Conservation (phyloP, 1,140 invertebrate species). For the Ooceraea biroi region DNA sequence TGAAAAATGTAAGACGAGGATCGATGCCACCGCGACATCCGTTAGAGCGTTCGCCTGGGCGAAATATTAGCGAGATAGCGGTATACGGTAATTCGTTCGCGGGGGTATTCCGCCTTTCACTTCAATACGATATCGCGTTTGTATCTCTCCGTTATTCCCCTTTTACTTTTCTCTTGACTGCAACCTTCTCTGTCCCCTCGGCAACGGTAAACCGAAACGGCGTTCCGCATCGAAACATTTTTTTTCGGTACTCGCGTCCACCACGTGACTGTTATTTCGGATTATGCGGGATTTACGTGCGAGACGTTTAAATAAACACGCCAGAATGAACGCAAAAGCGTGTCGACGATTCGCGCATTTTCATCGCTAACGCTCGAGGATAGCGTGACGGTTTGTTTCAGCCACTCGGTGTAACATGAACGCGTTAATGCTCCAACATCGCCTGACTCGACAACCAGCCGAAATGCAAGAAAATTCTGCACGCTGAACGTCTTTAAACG, state of each 20-base stretch:
- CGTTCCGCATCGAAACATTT: background rate
- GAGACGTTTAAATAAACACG: constrained; percentile 16
- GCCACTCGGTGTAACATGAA: too few species aligned
- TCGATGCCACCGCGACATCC: constrained; percentile 23
- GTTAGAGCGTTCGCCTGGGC: background rate
- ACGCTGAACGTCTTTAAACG: background rate
- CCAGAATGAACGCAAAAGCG: background rate
- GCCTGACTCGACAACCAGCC: background rate
- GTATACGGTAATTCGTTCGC: background rate
- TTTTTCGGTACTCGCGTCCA: background rate
- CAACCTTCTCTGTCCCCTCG: background rate
- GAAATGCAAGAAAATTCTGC: background rate
- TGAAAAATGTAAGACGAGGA: constrained; percentile 45
- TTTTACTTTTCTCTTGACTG: too few species aligned
- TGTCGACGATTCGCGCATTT: constrained; percentile 11
- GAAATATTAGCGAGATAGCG: background rate
- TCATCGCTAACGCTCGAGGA: background rate
- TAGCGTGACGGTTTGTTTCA: background rate
- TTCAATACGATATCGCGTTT: background rate
- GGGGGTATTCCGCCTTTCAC: background rate
- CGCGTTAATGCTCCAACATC: background rate
- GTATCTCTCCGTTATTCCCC: background rate
- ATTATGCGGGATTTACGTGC: constrained; percentile 27
- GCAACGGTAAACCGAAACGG: constrained; percentile 6
- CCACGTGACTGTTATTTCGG: constrained; percentile 5